Evolutionary conservation across 2,113 vertebrate genomes (phyloP).

Genomic region (Acrocephalus kingi): DNA sequence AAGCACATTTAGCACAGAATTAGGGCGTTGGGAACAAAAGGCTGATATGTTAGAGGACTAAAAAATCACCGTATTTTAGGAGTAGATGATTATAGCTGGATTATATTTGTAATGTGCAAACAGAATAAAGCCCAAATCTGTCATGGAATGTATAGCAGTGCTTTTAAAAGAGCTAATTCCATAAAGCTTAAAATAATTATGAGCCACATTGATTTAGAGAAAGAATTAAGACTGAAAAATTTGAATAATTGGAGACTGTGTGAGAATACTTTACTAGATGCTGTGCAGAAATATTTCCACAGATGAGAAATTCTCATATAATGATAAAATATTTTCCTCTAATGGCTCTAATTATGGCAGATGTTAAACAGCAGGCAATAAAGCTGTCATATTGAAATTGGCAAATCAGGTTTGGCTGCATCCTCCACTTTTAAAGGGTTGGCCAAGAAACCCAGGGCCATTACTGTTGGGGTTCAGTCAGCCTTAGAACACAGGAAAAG

Average conservation of each 20-base stretch:
- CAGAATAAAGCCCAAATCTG: slow-evolving; percentile 26
- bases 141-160: not conserved
- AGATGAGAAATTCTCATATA: slow-evolving; percentile 15
- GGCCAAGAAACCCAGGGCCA: not conserved
- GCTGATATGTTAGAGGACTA: not conserved
- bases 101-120: slow-evolving; percentile 26
- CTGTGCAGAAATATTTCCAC: not conserved
- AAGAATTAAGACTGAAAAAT: slow-evolving; percentile 25
- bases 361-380: slow-evolving; percentile 29
- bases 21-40: not conserved
- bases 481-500: not conserved
- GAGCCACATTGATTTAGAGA: slow-evolving; percentile 1
- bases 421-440: not conserved
- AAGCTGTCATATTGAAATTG: slow-evolving; percentile 1
- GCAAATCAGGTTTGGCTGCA: slow-evolving; percentile 8
- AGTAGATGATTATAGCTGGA: not conserved
- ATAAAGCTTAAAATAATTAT: slow-evolving; percentile 43
- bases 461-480: not conserved
- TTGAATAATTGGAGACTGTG: not conserved
- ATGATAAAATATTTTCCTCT: slow-evolving; percentile 25
- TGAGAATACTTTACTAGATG: slow-evolving; percentile 1
- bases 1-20: not conserved
- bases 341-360: not conserved
- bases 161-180: slow-evolving; percentile 34
- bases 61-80: not conserved